Evolutionary conservation across 2,797 vertebrate genomes (phyloP).

Genomic region (Argentina silus): DNA sequence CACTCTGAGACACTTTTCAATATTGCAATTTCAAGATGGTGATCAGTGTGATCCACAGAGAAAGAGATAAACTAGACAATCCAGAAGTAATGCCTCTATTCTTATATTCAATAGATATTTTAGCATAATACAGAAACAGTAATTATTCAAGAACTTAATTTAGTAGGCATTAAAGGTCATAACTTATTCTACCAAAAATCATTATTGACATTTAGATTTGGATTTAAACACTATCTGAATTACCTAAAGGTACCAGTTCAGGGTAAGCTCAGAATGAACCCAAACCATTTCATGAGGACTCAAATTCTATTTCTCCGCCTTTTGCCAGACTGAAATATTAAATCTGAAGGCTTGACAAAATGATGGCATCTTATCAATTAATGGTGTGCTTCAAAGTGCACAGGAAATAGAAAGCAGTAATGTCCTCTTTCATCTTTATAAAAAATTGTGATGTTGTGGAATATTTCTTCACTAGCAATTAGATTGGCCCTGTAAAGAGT

Average conservation of each 20-base stretch:
- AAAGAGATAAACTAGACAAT: too few relatives aligned
- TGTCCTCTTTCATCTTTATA: conserved; percentile 58
- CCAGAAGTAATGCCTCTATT: not conserved
- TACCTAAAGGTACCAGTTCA: conserved; percentile 29
- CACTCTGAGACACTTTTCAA: not conserved
- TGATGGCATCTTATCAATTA: conserved; percentile 71
- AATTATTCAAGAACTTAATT: conserved; percentile 56
- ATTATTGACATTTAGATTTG: conserved; percentile 67
- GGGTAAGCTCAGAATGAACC: conserved; percentile 1
- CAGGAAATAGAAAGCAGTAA: conserved; percentile 66
- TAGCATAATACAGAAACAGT: conserved; percentile 28
- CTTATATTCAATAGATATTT: conserved; percentile 21
- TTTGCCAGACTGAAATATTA: conserved; percentile 65
- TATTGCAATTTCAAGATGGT: too few relatives aligned
- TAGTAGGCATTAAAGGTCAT: conserved; percentile 55
- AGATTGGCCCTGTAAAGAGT: conserved; percentile 34
- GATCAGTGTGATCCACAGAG: not conserved
- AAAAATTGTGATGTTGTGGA: conserved; percentile 44
- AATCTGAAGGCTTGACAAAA: conserved; percentile 58
- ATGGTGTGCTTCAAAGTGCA: conserved; percentile 64
- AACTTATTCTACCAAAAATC: conserved; percentile 50
- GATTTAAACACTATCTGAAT: conserved; percentile 62
- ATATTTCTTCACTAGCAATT: conserved; percentile 47
- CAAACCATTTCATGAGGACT: conserved; percentile 41
- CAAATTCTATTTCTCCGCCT: conserved; percentile 35